Percentiles rank a stretch among this genome's conserved stretches.
These are phyloP conservation scores for Lagria hirta DNA, from an alignment of 2,888 invertebrate species.

Conservation along the genomic window DNA sequence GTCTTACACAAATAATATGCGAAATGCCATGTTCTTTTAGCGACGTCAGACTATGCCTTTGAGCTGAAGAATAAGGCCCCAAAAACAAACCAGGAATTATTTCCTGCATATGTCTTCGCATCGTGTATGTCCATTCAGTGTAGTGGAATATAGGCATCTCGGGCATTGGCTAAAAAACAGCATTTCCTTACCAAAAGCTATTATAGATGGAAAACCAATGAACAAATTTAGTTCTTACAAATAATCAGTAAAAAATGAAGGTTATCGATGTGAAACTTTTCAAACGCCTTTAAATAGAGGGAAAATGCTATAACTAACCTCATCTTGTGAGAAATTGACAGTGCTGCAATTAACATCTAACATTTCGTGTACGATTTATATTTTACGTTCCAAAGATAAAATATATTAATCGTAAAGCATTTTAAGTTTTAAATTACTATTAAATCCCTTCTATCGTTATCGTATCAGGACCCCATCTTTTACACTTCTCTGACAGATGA, in stretches of 20 bases:
- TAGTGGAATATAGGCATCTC: constrained; percentile 33
- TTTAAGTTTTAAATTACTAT: too few relatives aligned
- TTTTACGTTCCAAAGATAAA: too few relatives aligned
- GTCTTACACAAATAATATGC: constrained; percentile 68
- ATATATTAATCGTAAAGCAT: too few relatives aligned
- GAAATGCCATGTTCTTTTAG: constrained; percentile 62
- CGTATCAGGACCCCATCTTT: too few relatives aligned
- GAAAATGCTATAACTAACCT: too few relatives aligned
- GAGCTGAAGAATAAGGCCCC: constrained; percentile 66
- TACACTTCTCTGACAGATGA: too few relatives aligned
- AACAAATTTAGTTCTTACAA: neutral
- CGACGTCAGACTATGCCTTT: constrained; percentile 57
- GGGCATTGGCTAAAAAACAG: constrained; percentile 33
- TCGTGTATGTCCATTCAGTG: constrained; percentile 39
- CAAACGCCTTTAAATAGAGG: constrained; percentile 4
- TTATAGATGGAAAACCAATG: neutral
- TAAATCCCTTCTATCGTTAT: too few relatives aligned
- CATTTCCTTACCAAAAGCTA: too few relatives aligned
- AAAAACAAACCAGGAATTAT: constrained; percentile 66
- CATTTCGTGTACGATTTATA: constrained; percentile 34
- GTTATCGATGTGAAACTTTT: too few relatives aligned
- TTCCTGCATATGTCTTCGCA: constrained; percentile 59
- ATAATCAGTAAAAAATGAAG: too few relatives aligned
- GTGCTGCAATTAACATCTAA: constrained; percentile 35
- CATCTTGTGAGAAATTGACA: constrained; percentile 34